Conservation (phyloP, 2,888 invertebrate species). For the Pherbina coryleti region DNA sequence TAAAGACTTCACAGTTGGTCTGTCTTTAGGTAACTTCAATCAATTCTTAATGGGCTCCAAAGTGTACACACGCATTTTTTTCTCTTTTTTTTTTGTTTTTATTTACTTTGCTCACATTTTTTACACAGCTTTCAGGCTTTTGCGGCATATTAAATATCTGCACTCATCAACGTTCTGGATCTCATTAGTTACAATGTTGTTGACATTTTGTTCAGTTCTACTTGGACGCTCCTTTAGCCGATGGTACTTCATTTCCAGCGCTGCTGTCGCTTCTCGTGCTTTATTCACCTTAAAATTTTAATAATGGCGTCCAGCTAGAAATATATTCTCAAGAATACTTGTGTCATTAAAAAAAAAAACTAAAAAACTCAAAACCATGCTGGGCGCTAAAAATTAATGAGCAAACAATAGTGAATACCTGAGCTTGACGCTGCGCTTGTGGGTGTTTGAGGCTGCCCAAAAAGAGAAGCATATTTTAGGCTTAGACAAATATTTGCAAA, state of each 20-base stretch:
- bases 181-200: constrained; percentile 33
- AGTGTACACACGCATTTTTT: too few relatives aligned
- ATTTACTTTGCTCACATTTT: background rate
- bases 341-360: constrained; percentile 16
- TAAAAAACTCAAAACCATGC: too few relatives aligned
- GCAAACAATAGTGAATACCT: constrained; percentile 9
- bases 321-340: background rate
- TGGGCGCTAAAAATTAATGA: constrained; percentile 30
- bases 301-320: constrained; percentile 4
- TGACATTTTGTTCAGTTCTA: background rate
- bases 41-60: too few relatives aligned
- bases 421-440: background rate
- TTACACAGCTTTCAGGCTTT: background rate
- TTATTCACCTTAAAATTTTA: constrained; percentile 6
- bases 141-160: constrained; percentile 9
- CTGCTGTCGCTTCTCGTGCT: background rate
- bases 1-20: too few relatives aligned
- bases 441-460: background rate
- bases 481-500: background rate
- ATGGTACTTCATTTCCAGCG: background rate
- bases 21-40: too few relatives aligned
- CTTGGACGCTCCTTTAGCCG: background rate
- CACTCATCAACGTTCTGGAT: background rate
- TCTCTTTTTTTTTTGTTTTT: background rate
- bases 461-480: constrained; percentile 9